Evolutionary conservation across 1,140 invertebrate species (phyloP), one percentile per base, ranked within the genome.

Genomic region (Heliconius hermathena): DNA sequence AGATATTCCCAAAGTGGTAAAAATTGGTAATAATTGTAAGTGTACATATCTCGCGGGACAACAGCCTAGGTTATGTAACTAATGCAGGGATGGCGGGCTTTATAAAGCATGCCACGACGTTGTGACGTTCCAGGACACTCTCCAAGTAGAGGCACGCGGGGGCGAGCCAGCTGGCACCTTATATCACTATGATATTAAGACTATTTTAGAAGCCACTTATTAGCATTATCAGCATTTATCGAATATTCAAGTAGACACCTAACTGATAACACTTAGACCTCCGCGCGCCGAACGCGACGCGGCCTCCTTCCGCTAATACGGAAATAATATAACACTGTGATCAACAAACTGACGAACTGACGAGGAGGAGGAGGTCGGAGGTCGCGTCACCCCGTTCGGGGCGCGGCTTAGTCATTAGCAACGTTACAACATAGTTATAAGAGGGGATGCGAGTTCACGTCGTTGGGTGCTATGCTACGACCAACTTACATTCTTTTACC

Each of bases 391-490:
- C 8, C 49, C 5, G 49, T 20, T 8, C 18, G 49, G 49, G 6
- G 49, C 18, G 49, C 49, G 54, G 54, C n/a, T 57, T 26, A 66
- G 60, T 13, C 9, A 8, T 66, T 66, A 66, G 60, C 60, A 29
- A 57, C 20, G 22, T 29, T 26, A 66, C 60, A 38, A 11, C 26
- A 36, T 74, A 71, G 60, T 22, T 46, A 20, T 29, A 38, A 79
- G 77, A 71, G 70, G 70, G 73, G 73, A 57, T 73, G 74, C 80
- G 77, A 77, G 75, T 38, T 52, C 49, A 81, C 77, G 82, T 85
- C 82, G 84, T 82, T 84, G 85, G 88, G 90, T 90, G 90, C 90
- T 90, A 89, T 86, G 89, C 84, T 86, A 89, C 89, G 88, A 91
- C 88, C 90, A 90, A 90, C 85, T 86, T 86, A 89, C 79, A 79